These are phyloP conservation scores for Phodopus roborovskii DNA, from an alignment of 2,113 vertebrate genomes.

Conservation along the genomic window DNA sequence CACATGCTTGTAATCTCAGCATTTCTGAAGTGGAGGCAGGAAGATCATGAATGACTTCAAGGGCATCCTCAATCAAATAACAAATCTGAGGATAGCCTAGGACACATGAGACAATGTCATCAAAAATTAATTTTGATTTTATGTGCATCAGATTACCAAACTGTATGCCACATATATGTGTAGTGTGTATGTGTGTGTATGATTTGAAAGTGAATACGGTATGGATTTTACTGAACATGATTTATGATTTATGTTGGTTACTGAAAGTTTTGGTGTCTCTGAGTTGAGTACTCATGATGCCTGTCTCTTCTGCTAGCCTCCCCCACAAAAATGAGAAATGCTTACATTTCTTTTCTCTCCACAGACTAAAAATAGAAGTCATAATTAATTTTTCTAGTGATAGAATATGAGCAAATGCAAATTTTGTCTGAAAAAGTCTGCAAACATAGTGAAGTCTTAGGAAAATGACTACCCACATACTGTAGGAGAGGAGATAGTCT, in stretches of 20 bases:
- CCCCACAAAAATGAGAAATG: background rate
- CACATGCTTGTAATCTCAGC: background rate
- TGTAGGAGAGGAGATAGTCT: background rate
- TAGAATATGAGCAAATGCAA: background rate
- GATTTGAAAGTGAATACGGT: background rate
- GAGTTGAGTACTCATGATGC: background rate
- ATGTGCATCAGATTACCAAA: background rate
- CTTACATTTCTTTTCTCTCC: background rate
- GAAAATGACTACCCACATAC: background rate
- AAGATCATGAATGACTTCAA: background rate
- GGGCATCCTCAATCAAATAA: too few species aligned
- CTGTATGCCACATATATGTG: background rate
- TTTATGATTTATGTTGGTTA: background rate
- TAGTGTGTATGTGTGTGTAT: background rate
- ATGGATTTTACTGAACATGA: background rate
- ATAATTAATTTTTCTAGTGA: background rate
- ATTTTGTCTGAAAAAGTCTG: too few species aligned
- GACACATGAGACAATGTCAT: background rate
- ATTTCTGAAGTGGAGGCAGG: background rate
- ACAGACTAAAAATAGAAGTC: background rate
- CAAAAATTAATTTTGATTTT: constrained; percentile 6
- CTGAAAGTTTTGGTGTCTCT: background rate
- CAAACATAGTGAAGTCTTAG: background rate
- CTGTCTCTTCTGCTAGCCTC: background rate
- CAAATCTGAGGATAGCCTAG: background rate